Evolutionary conservation across 2,888 invertebrate genomes (phyloP), one percentile per base, ranked within the genome.

Genomic region (Ennomos erosarius): DNA sequence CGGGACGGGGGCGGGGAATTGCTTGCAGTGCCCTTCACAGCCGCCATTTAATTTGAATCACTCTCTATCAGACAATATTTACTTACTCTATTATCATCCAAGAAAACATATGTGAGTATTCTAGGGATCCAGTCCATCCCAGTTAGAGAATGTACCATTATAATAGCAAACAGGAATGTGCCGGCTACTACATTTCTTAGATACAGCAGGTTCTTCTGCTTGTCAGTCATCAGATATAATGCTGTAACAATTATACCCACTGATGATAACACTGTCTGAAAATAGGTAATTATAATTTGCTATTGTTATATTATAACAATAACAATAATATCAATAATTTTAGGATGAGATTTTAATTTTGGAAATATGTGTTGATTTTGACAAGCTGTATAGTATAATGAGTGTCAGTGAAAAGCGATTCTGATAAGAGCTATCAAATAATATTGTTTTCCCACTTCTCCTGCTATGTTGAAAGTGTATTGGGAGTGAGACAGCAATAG

Each of bases 221-320:
- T 59, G 1, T 78, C 75, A 3, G 68, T 70, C 69, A 88, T 64
- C 54, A 68, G 0, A 63, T 57, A 75, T 57, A 90, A 62, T n/a
- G 78, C 83, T 81, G 82, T 78, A 76, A 87, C 81, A 78, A 89
- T 83, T 62, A 88, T 76, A 73, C 77, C 85, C 70, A 87, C 86
- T 64, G 87, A 78, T 74, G 82, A 76, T 69, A 88, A 82, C 66
- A 82, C 71, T 68, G 81, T 84, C 90, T 90, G 88, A 84, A 90
- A 89, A 76, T 60, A 75, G 63, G 55, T 58, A 75, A 76, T 56
- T 64, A 62, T 62, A 60, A 44, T 60, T 67, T 64, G 63, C 57
- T 62, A 62, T 59, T 51, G 51, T 64, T 52, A 48, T 16, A 26
- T 26, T 26, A 26, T 6, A 26, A 26, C 26, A 26, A 26, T 26